Evolutionary conservation across 1,140 invertebrate species (phyloP), one percentile per base, ranked within the genome.

Genomic region (Drosophila cardini): DNA sequence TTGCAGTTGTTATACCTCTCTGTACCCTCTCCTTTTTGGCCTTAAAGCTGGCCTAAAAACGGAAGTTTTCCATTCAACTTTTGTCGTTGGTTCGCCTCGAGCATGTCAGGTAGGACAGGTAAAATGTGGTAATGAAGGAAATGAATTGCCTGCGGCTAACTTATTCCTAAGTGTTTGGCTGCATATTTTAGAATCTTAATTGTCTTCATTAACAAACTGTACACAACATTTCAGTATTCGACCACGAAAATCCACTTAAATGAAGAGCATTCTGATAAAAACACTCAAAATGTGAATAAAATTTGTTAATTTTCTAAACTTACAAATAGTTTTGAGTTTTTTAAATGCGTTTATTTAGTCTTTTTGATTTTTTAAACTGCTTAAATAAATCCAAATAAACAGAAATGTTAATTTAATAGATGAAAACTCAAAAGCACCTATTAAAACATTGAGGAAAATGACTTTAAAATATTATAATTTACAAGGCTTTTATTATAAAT

Each of bases 21-120:
- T 10, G 4, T 10, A 30, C 46, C 16, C 10, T 40, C 8, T 13
- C 13, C 30, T 2, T 26, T 56, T 63, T 10, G 40, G 55, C 60
- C 60, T 72, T 63, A 71, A 76, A 72, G 45, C 18, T 38, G 69
- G 52, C 56, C 68, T 58, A 73, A 75, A 86, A 87, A 80, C 84
- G 84, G 84, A 87, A 84, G 84, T 81, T 80, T 89, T 70, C 64
- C 38, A 63, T 55, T 67, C 69, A 57, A 76, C 57, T 76, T 70
- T 60, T 64, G 75, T 56, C 62, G 62, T 55, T 55, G 11, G 30
- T 26, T 60, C 21, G 21, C 21, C 21, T 52, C n/a, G 53, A 52
- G 40, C 63, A 70, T 61, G 78, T 65, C 80, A 82, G 79, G 74
- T 71, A 68, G 11, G 11, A 16, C 76, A 76, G 76, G 61, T 65